Evolutionary conservation across 2,113 vertebrate genomes (phyloP).

Genomic region (Sminthopsis crassicaudata): DNA sequence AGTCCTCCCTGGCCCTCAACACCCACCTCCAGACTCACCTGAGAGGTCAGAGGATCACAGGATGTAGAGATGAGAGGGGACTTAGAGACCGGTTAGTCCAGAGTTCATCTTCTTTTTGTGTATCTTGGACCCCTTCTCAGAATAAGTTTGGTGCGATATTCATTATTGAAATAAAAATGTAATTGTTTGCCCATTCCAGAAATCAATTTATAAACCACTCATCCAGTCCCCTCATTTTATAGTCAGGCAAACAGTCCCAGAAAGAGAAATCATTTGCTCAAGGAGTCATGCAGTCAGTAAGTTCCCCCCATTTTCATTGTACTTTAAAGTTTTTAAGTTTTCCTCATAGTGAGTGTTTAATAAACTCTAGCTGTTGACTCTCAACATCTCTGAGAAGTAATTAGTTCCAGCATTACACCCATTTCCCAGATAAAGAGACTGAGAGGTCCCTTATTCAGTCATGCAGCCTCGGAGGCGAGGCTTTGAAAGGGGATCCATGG

Average conservation of each 20-base stretch:
- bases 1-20: background rate
- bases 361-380: too few relatives aligned
- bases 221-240: background rate
- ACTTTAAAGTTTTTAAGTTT: too few relatives aligned
- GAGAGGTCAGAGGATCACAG: background rate
- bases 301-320: too few relatives aligned
- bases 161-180: background rate
- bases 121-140: background rate
- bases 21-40: background rate
- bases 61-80: background rate
- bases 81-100: background rate
- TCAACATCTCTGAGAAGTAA: too few relatives aligned
- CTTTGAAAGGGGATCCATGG: too few relatives aligned
- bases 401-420: too few relatives aligned
- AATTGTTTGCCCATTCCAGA: background rate
- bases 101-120: background rate
- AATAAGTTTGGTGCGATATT: background rate
- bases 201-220: background rate
- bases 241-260: background rate
- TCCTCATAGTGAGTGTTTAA: too few relatives aligned
- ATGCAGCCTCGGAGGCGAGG: too few relatives aligned
- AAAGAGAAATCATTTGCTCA: too few relatives aligned
- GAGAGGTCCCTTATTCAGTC: too few relatives aligned
- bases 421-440: too few relatives aligned
- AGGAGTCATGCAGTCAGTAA: too few relatives aligned